Conservation (phyloP, 2,797 vertebrate species). For the Parambassis ranga region DNA sequence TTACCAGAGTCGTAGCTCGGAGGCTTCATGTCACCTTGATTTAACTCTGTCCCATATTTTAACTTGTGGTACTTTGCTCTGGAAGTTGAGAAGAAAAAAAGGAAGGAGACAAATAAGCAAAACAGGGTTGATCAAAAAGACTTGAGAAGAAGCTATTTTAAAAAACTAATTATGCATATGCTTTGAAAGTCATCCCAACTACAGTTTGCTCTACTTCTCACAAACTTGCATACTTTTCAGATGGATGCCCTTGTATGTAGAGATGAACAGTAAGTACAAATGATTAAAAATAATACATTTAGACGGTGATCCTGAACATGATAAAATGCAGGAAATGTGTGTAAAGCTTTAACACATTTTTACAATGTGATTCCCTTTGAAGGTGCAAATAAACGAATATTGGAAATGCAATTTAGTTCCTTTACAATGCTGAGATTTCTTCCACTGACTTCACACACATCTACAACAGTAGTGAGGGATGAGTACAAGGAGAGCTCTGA, state of each 20-base stretch:
- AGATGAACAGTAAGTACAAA: background rate
- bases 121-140: conserved; percentile 34
- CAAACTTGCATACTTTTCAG: background rate
- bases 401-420: background rate
- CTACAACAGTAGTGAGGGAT: background rate
- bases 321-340: too few species aligned
- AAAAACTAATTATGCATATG: conserved; percentile 28
- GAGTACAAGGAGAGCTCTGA: background rate
- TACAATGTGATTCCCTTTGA: too few species aligned
- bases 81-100: conserved; percentile 32
- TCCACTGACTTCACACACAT: background rate
- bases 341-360: too few species aligned
- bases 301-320: background rate
- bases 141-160: conserved; percentile 15
- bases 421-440: background rate
- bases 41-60: conserved; percentile 97
- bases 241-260: background rate
- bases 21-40: conserved; percentile 98
- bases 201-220: conserved; percentile 19
- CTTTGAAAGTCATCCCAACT: conserved; percentile 18
- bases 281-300: background rate
- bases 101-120: conserved; percentile 32
- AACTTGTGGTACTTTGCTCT: conserved; percentile 99
- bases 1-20: conserved; percentile 98
- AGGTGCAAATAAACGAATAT: too few species aligned